Conservation (phyloP, 2,113 vertebrate species). For the Bufo bufo region DNA sequence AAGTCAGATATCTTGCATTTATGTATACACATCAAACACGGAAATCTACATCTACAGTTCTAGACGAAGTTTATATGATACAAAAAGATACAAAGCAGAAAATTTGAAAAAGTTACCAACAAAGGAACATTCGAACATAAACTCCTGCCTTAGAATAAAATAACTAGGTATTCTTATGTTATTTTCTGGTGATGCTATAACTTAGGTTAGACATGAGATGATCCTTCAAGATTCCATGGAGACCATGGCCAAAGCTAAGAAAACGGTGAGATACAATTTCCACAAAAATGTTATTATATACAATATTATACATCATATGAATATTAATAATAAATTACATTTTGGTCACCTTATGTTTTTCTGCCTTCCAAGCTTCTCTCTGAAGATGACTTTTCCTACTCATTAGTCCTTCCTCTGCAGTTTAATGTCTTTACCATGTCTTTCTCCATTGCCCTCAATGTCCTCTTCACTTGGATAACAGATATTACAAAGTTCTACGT, state of each 20-base stretch:
- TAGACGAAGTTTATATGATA: too few relatives aligned
- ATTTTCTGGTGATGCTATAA: too few relatives aligned
- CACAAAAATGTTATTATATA: not conserved
- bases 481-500: not conserved
- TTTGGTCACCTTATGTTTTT: too few relatives aligned
- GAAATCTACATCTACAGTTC: too few relatives aligned
- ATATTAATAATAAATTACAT: not conserved
- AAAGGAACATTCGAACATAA: not conserved
- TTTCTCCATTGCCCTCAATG: not conserved
- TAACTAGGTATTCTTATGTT: not conserved
- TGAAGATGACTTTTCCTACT: not conserved
- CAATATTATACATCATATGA: not conserved
- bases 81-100: too few relatives aligned
- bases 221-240: not conserved
- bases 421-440: not conserved
- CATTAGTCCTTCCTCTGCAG: not conserved
- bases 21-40: too few relatives aligned
- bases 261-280: not conserved
- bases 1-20: not conserved
- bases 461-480: not conserved
- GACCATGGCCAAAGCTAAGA: not conserved
- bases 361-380: not conserved
- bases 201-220: too few relatives aligned
- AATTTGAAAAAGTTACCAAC: too few relatives aligned
- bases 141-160: not conserved